Percentiles rank a stretch among this genome's conserved stretches.
Evolutionary conservation across 2,113 vertebrate species (phyloP).

Genomic region (Alouatta palliata): DNA sequence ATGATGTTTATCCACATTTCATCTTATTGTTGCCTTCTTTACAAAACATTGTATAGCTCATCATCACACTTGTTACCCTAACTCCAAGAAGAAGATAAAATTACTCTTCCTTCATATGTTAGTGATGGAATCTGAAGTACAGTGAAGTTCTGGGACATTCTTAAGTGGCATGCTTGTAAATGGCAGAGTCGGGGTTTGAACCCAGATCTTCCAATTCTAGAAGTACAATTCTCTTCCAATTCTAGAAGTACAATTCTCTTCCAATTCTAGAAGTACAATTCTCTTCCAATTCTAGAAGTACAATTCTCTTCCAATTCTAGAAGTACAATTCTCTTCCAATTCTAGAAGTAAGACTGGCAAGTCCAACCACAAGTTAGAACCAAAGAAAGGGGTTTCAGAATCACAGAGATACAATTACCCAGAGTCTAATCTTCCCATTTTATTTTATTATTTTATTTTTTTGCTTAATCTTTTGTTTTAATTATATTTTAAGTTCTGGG

Average conservation of each 20-base stretch:
- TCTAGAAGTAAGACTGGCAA: background rate
- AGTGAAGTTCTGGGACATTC: background rate
- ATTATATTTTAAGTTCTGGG: too few species aligned
- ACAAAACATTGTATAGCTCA: background rate
- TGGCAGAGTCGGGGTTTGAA: background rate
- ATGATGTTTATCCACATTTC: background rate
- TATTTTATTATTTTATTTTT: background rate
- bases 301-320: background rate
- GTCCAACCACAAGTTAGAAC: background rate
- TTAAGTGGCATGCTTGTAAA: background rate
- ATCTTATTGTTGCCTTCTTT: background rate
- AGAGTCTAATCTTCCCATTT: background rate
- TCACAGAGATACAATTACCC: background rate
- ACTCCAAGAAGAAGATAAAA: background rate
- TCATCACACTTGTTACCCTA: background rate
- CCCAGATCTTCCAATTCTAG: background rate
- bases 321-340: background rate
- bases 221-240: background rate
- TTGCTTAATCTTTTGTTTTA: too few species aligned
- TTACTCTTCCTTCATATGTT: background rate
- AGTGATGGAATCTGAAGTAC: background rate
- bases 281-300: background rate
- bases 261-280: background rate
- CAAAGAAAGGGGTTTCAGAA: background rate
- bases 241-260: background rate